Evolutionary conservation across 2,113 vertebrate genomes (phyloP), one percentile per base, ranked within the genome.

Genomic region (Glaucidium brasilianum): DNA sequence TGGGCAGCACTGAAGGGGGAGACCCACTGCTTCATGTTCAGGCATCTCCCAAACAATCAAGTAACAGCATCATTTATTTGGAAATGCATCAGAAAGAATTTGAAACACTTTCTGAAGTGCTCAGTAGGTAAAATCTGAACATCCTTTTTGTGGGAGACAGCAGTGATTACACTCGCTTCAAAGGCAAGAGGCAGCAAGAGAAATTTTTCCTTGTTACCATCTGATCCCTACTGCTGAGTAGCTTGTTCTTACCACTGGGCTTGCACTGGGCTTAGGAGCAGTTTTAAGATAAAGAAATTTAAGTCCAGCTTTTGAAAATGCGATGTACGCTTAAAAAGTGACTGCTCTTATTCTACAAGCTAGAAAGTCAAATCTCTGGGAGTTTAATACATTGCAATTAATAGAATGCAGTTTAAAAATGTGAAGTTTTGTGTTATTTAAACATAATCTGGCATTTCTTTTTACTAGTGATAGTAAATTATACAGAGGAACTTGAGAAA

Each of bases 1-100:
- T 11, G 76, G 60, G 82, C 79, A 35, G 2, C 39, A 18, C 34
- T 5, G 22, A 37, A 0, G 15, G 73, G 58, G 60, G 47, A 68
- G 62, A 18, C 8, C n/a, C n/a, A 0, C 43, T 18, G 60, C 49
- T 56, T 37, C 50, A 6, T 39, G 43, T 7, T 47, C n/a, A 35
- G 76, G 39, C 84, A 39, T 30, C 47, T 76, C 59, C 59, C 68
- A 50, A 1, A 32, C 43, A 14, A 32, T 58, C 41, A 35, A 52
- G 25, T 7, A 39, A 5, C 64, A 37, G 67, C 59, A 6, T 32
- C 0, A 0, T 4, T 77, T 7, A 1, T 26, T 73, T 80, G 67
- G 49, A 19, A 27, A 53, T 43, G 3, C 37, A 25, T 37, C 34
- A 53, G 39, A 20, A 34, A 30, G 26, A 12, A 25, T 10, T 15